A percentile compares a stretch with the other conserved stretches of the same genome.
Conservation (phyloP, 2,113 vertebrate genomes). For the Chrysemys picta region DNA sequence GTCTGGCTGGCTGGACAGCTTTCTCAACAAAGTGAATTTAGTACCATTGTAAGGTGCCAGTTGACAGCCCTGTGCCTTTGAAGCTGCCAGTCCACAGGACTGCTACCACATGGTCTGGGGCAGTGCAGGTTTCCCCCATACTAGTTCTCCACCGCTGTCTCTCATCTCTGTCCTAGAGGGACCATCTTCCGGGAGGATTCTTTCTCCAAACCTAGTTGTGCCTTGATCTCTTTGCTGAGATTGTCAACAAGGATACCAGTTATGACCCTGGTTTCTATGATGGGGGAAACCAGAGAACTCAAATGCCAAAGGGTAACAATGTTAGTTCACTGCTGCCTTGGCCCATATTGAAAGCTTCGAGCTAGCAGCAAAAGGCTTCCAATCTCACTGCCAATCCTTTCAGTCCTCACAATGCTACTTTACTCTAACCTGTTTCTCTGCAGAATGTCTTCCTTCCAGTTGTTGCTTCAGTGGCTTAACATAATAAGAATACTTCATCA, state of each 20-base stretch:
- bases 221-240: not conserved
- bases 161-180: not conserved
- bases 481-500: not conserved
- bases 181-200: not conserved
- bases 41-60: not conserved
- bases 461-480: not conserved
- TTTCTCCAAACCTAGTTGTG: not conserved
- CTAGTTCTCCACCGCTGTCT: accelerated
- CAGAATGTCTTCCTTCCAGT: not conserved
- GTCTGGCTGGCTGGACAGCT: not conserved
- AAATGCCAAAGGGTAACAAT: not conserved
- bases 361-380: not conserved
- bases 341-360: not conserved
- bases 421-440: not conserved
- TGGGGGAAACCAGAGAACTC: not conserved
- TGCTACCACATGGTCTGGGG: not conserved
- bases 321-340: not conserved
- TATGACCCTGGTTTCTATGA: not conserved
- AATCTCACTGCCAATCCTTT: not conserved
- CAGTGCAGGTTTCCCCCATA: not conserved
- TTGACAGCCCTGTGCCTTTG: not conserved
- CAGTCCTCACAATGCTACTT: not conserved
- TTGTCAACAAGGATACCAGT: not conserved
- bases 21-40: not conserved
- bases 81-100: not conserved